Evolutionary conservation across 1,140 invertebrate genomes (phyloP).

Genomic region (Acromyrmex echinatior): DNA sequence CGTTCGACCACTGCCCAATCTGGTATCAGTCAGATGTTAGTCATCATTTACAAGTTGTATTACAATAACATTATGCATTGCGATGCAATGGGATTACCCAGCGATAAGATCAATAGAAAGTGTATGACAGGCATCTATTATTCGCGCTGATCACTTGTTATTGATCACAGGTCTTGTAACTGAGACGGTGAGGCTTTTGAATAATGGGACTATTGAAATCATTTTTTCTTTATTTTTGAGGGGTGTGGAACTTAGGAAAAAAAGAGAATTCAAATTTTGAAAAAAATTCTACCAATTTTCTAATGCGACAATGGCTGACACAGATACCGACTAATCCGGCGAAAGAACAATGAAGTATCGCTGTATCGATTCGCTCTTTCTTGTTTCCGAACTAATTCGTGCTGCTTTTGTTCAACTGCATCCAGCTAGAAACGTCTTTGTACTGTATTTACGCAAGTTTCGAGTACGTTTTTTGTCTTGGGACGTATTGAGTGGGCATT

Average conservation of each 20-base stretch:
- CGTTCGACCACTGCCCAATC: constrained; percentile 54
- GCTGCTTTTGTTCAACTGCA: constrained; percentile 1
- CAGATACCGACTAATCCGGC: neutral
- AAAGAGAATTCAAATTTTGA: constrained; percentile 6
- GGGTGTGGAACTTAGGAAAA: neutral
- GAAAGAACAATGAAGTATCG: constrained; percentile 27
- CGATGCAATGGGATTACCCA: constrained; percentile 26
- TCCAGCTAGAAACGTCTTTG: neutral
- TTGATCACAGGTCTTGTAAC: constrained; percentile 48
- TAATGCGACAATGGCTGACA: neutral
- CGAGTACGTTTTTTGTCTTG: neutral
- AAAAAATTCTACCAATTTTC: constrained; percentile 34
- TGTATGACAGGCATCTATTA: constrained; percentile 41
- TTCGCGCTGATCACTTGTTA: constrained; percentile 53
- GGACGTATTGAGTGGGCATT: neutral
- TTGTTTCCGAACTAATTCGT: constrained; percentile 10
- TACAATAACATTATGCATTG: constrained; percentile 57
- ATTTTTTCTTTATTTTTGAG: too few species aligned
- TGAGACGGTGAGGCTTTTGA: constrained; percentile 38
- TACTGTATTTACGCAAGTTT: neutral
- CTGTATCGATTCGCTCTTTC: constrained; percentile 6
- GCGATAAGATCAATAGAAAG: constrained; percentile 70
- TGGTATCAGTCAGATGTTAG: constrained; percentile 27
- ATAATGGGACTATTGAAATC: constrained; percentile 32
- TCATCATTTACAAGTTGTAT: constrained; percentile 63